Base-by-base conservation (phyloP, 1,140 invertebrate species). In the Macrostomum lignano region DNA sequence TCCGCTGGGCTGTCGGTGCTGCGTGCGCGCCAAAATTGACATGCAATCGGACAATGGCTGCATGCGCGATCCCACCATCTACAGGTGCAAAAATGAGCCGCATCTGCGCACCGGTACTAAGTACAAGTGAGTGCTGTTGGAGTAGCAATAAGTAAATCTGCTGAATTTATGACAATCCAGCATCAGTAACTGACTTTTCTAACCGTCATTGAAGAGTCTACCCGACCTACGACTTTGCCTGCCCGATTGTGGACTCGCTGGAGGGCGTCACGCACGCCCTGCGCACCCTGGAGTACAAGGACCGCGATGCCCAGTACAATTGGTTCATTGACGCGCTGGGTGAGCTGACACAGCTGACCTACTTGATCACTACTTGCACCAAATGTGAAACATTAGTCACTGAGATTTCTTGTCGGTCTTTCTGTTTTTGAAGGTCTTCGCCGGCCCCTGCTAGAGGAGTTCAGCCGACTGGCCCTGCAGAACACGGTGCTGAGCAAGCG, bases 191-290 rank as follows among this genome's bases (percentile, higher is more conserved):
- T 7, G 28, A 13, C 11, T 14, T 21, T n/a, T n/a, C n/a, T n/a
- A n/a, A n/a, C 46, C 65, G 55, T 2, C n/a, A n/a, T n/a, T n/a
- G n/a, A 48, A 88, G 81, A 46, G 84, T 88, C 3, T 98, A 98
- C 61, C 91, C 91, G 17, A 98, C 88, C 0, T 98, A 98, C 48
- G 91, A 98, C 61, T 98, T 98, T 65, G 84, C 88, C 1, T 98
- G 91, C 57, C 91, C 91, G 3, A 91, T 96, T 47, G 86, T 98
- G 2, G 91, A 98, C 57, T 72, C 77, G 30, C 65, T 94, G 29
- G 91, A 98, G 63, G 73, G 73, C 36, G 82, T 98, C 4, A 98
- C 88, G 0, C 91, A 98, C 52, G 78, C 82, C 3, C 58, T 98
- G 22, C 65, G 91, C 37, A 98, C 91, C 0, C 94, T 82, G 49